These are phyloP conservation scores for Panthera tigris DNA, from an alignment of 2,113 vertebrate species.

Conservation along the genomic window DNA sequence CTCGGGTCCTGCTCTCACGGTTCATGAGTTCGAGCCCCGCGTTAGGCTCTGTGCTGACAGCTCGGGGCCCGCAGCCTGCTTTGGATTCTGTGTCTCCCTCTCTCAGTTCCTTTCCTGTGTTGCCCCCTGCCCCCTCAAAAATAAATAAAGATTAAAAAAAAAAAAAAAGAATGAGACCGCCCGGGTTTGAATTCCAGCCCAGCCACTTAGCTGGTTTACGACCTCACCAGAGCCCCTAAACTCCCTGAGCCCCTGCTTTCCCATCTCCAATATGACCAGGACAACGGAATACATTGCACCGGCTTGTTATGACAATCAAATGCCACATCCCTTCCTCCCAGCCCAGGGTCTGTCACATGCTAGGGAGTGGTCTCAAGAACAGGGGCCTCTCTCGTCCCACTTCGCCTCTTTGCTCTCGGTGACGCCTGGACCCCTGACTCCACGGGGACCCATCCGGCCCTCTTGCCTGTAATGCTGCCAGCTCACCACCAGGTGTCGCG, in stretches of 20 bases:
- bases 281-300: no score
- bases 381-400: neutral
- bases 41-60: no score
- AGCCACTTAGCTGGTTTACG: neutral
- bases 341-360: neutral
- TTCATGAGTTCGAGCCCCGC: no score
- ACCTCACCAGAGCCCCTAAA: neutral
- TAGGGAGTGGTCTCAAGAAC: neutral
- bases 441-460: accelerated
- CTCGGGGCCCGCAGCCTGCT: no score
- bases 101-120: no score
- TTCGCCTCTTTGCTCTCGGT: neutral
- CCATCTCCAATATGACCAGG: neutral
- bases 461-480: neutral
- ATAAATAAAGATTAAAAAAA: no score
- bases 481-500: slow-evolving; percentile 42
- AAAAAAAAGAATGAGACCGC: no score
- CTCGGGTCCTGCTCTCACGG: no score
- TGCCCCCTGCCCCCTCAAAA: no score
- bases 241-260: neutral
- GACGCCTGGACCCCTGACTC: accelerated
- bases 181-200: neutral
- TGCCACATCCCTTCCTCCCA: no score
- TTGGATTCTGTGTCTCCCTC: no score
- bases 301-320: neutral